Conservation (phyloP, 1,140 invertebrate genomes). For the Brachionus koreanus region DNA sequence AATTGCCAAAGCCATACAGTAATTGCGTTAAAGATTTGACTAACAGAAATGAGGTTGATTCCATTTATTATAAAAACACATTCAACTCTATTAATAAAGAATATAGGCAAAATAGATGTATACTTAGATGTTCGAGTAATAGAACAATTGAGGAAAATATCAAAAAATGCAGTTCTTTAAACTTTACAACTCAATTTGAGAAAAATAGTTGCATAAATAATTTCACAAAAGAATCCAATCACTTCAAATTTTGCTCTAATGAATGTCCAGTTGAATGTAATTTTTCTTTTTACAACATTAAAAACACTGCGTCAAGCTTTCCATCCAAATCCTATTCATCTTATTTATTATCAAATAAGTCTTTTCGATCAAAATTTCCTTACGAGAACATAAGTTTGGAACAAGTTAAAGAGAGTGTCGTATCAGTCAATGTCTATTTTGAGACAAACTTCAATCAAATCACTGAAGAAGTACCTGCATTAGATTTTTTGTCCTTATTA, state of each 20-base stretch:
- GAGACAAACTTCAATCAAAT: neutral
- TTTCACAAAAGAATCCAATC: neutral
- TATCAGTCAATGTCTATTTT: constrained; percentile 23
- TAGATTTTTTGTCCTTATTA: neutral
- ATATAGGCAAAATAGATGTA: neutral
- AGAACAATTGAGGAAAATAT: neutral
- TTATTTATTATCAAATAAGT: neutral
- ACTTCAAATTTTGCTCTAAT: neutral
- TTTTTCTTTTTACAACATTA: neutral
- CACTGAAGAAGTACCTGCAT: neutral
- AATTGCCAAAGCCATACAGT: no score
- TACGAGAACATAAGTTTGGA: neutral
- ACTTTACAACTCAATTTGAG: neutral
- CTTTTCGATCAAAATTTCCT: neutral
- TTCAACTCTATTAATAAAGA: neutral
- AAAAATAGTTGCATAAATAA: neutral
- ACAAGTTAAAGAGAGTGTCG: neutral
- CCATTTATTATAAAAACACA: neutral
- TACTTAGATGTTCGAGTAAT: neutral
- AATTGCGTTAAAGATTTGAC: neutral
- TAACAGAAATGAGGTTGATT: neutral
- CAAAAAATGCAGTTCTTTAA: neutral
- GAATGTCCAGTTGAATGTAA: neutral
- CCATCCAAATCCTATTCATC: neutral
- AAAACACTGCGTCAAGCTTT: neutral